Percentiles rank a stretch among this genome's conserved stretches.
Conservation (phyloP, 1,140 invertebrate genomes). For the Aphaenogaster ashmeadi region DNA sequence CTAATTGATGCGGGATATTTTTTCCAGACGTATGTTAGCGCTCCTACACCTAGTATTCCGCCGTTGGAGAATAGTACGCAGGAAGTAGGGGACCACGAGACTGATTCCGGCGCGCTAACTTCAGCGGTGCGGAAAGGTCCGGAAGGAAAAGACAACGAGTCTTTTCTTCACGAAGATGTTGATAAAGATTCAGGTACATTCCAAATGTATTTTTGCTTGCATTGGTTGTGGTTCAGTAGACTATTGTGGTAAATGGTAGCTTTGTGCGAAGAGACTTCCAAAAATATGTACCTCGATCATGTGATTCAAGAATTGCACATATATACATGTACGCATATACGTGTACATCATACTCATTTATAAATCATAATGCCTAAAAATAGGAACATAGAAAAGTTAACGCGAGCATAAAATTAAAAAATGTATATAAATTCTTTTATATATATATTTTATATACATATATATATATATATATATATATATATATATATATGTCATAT, state of each 20-base stretch:
- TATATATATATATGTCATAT: not conserved
- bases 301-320: conserved; percentile 47
- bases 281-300: conserved; percentile 57
- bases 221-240: conserved; percentile 85
- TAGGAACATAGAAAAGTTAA: not conserved
- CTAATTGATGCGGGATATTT: not conserved
- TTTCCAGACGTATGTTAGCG: conserved; percentile 81
- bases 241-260: conserved; percentile 82
- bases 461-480: not conserved
- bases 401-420: conserved; percentile 5
- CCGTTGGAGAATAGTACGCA: conserved; percentile 77
- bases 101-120: conserved; percentile 87
- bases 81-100: conserved; percentile 84
- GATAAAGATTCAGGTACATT: conserved; percentile 88
- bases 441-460: not conserved
- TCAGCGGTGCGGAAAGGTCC: conserved; percentile 89
- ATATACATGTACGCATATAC: conserved; percentile 25
- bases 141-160: conserved; percentile 93
- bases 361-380: not conserved
- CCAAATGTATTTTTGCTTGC: conserved; percentile 79
- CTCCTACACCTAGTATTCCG: conserved; percentile 74
- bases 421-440: conserved; percentile 8
- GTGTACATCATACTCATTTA: conserved; percentile 24
- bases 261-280: conserved; percentile 70
- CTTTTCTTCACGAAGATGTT: conserved; percentile 88